Evolutionary conservation across 1,140 invertebrate genomes (phyloP), one percentile per base, ranked within the genome.

Genomic region (Lepidotrigona ventralis): DNA sequence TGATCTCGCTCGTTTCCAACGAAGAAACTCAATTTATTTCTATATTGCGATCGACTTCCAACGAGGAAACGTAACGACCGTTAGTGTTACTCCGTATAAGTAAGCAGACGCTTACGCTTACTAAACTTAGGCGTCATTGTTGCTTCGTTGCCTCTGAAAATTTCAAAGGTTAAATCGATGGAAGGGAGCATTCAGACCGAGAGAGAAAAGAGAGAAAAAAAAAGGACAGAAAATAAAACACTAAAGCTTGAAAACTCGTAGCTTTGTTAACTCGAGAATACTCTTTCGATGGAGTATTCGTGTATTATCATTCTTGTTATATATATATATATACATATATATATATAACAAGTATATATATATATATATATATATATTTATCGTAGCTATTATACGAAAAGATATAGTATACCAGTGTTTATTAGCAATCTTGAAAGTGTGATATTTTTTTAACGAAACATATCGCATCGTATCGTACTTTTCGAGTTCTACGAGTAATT

Each of bases 371-470:
- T 33, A 33, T 33, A 33, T 33, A 33, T 33, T 2, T 68, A 88
- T 80, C 39, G 72, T 87, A 84, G 70, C 56, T 69, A 85, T 81
- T 81, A 56, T 39, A 64, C 77, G 77, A 56, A 56, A 56, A 19
- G 60, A 84, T 63, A 54, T 63, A 63, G 69, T 84, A 33, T 33
- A 81, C 63, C 78, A 70, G 64, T 78, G 75, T 85, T 66, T 71
- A 85, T 82, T 88, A 85, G 83, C 86, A 75, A 83, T 77, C 79
- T 79, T 81, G 39, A 88, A 87, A 88, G 83, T 82, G 87, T 88
- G 83, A 88, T 88, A 88, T 88, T 88, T 88, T 88, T 88, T 88
- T 88, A 87, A 87, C 71, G 26, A 84, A n/a, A 84, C 83, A 88
- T 88, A 88, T 88, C 86, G 83, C 79, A 60, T 70, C 23, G 66